These are phyloP conservation scores for Gobio occitaniae DNA, from an alignment of 2,797 vertebrate genomes.

Conservation along the genomic window DNA sequence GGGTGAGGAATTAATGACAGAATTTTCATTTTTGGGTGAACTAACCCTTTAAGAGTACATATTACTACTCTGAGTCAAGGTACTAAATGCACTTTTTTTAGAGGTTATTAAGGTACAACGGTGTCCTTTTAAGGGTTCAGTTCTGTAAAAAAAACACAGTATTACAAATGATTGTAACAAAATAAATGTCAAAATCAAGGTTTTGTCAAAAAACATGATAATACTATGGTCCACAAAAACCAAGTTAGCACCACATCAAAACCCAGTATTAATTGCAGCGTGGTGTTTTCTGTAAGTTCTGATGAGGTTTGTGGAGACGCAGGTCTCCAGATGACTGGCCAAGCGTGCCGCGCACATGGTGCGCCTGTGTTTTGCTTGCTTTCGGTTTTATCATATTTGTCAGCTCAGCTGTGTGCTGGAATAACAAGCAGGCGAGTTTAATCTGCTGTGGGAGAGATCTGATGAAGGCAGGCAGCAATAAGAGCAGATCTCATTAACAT, in stretches of 20 bases:
- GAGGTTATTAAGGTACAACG: neutral
- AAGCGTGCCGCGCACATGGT: neutral
- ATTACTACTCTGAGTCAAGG: neutral
- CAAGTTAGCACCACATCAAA: too few species aligned
- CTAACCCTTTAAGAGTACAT: too few species aligned
- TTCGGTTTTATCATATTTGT: constrained; percentile 57
- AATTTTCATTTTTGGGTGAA: too few species aligned
- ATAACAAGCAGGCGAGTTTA: constrained; percentile 59
- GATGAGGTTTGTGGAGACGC: constrained; percentile 26
- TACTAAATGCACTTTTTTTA: neutral
- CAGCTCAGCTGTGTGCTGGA: constrained; percentile 56
- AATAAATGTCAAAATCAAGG: neutral
- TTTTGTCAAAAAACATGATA: too few species aligned
- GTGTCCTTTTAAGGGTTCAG: neutral
- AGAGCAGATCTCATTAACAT: constrained; percentile 83
- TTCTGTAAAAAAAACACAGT: neutral
- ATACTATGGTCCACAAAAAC: neutral
- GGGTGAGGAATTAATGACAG: too few species aligned
- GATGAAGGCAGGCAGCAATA: constrained; percentile 83
- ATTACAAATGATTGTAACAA: neutral
- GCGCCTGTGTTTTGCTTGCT: constrained; percentile 34
- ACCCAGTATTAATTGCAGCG: neutral
- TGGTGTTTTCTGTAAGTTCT: constrained; percentile 4
- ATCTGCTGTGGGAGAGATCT: constrained; percentile 68
- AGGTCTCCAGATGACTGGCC: constrained; percentile 25